A percentile compares a stretch with the other conserved stretches of the same genome.
Conservation (phyloP, 2,113 vertebrate genomes). For the Dendropsophus ebraccatus region DNA sequence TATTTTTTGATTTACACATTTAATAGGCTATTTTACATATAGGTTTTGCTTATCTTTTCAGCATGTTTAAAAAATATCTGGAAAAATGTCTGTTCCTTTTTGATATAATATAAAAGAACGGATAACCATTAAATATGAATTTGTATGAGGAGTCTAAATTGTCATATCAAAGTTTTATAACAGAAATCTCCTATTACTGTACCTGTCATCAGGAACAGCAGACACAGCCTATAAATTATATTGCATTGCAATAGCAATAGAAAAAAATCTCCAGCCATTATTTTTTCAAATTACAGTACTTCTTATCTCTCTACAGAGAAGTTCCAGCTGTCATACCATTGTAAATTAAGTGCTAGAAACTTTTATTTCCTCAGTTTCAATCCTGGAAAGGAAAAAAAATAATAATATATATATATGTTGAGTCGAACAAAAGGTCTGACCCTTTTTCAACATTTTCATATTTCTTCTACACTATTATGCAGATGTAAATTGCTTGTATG, state of each 20-base stretch:
- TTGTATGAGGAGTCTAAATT: constrained; percentile 7
- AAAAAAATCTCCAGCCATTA: background rate
- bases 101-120: constrained; percentile 36
- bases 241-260: constrained; percentile 39
- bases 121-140: constrained; percentile 42
- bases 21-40: constrained; percentile 31
- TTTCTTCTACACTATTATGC: constrained; percentile 45
- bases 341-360: constrained; percentile 55
- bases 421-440: constrained; percentile 26
- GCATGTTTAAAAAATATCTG: constrained; percentile 49
- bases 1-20: constrained; percentile 17
- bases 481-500: constrained; percentile 40
- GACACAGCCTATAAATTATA: constrained; percentile 36
- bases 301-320: constrained; percentile 50
- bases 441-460: constrained; percentile 11
- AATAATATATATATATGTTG: constrained; percentile 22
- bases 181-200: constrained; percentile 54
- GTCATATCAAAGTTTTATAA: constrained; percentile 52
- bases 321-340: constrained; percentile 41
- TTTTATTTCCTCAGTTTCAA: constrained; percentile 52
- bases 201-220: constrained; percentile 48
- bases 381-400: background rate
- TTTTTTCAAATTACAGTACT: constrained; percentile 41
- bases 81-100: constrained; percentile 40
- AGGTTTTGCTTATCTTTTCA: constrained; percentile 27